Evolutionary conservation across 2,797 vertebrate species (phyloP), one percentile per base, ranked within the genome.

Genomic region (Acipenser transmontanus): DNA sequence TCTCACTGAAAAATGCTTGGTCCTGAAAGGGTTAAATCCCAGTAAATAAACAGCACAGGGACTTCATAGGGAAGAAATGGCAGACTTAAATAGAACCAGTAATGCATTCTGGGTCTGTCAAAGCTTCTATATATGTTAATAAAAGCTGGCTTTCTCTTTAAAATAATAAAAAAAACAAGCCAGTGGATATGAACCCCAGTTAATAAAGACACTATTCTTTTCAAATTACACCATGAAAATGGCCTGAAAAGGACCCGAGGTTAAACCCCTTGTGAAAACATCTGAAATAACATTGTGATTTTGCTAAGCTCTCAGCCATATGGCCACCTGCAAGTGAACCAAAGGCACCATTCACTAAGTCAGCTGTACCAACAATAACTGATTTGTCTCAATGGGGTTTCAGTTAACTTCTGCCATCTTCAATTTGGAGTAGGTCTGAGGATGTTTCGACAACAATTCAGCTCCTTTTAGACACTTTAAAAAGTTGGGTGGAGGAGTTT

Each of bases 311-410:
- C 64, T 64, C 64, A 14, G 52, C 57, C 67, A 57, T 34, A 68
- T 50, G 61, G 50, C 50, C 52, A 61, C 61, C 66, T 65, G 64
- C 14, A 54, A 68, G 62, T 8, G 60, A 54, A 68, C 47, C 57
- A 50, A 70, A 68, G 60, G 60, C 54, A 48, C 60, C 56, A 52
- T 54, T 60, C 63, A 50, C 3, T 13, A 47, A 61, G 66, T 69
- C 66, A 66, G 66, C 73, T 71, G 66, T 73, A 73, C 69, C 59
- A 80, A 74, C 67, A 74, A 57, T 63, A 50, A 7, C 59, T 6
- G 64, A 8, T 50, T 63, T 34, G 9, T 47, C 59, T 47, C 61
- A 7, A 8, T 65, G n/a, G 12, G 57, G 47, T 50, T 57, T 49
- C 8, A 61, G 14, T 61, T 61, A 61, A 61, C 60, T 61, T 9